phyloP scores from a whole-genome alignment of 2,113 vertebrate genomes.

The Passer montanus region DNA sequence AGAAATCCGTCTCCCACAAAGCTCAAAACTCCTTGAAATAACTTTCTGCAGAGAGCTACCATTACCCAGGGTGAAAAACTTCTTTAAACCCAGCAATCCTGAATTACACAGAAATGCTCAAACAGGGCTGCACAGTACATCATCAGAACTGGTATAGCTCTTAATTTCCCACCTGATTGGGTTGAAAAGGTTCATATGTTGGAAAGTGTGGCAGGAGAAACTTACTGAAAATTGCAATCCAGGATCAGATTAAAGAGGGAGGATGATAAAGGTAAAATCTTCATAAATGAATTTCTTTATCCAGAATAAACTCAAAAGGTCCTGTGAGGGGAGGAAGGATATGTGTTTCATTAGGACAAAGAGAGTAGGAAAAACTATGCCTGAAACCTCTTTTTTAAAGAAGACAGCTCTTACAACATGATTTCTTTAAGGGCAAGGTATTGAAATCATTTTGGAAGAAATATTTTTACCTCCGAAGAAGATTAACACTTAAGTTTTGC shows the following conservation, averaged over 20 bases:
- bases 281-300: slow-evolving; percentile 9
- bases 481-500: background rate
- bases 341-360: background rate
- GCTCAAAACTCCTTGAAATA: background rate
- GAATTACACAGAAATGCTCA: background rate
- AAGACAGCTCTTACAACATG: background rate
- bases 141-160: background rate
- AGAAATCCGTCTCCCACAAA: background rate
- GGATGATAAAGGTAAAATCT: background rate
- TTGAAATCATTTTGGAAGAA: background rate
- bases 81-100: background rate
- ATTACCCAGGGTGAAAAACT: background rate
- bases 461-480: background rate
- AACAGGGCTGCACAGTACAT: background rate
- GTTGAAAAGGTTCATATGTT: background rate
- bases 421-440: background rate
- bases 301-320: slow-evolving; percentile 39
- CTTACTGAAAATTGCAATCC: slow-evolving; percentile 21
- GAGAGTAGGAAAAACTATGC: background rate
- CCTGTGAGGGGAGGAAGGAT: slow-evolving; percentile 4
- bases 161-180: slow-evolving; percentile 38
- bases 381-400: background rate
- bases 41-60: slow-evolving; percentile 5
- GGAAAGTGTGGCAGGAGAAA: slow-evolving; percentile 9
- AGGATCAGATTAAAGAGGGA: slow-evolving; percentile 24